Evolutionary conservation across 2,113 vertebrate genomes (phyloP).

Genomic region (Jacana jacana): DNA sequence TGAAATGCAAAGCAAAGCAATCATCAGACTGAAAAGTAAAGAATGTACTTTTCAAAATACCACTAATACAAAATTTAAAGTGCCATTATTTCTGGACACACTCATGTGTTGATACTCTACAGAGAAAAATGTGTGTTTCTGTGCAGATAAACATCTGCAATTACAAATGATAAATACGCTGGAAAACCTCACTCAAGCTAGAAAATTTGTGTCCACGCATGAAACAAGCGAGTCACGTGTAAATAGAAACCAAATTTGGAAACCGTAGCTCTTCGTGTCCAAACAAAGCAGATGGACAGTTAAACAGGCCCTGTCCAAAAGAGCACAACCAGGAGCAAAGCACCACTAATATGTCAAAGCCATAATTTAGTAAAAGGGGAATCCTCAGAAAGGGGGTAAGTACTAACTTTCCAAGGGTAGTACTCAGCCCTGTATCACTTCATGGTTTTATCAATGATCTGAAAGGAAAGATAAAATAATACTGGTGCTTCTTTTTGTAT

Average conservation of each 20-base stretch:
- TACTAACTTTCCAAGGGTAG: not conserved
- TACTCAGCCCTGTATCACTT: not conserved
- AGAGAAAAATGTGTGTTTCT: no score
- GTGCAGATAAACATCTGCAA: not conserved
- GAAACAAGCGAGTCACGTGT: not conserved
- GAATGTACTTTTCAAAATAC: not conserved
- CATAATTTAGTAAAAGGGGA: not conserved
- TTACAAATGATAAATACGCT: not conserved
- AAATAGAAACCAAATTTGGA: constrained; percentile 17
- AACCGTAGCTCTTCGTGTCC: not conserved
- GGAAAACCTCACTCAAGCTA: not conserved
- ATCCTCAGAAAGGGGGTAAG: not conserved
- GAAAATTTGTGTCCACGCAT: not conserved
- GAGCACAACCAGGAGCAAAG: not conserved
- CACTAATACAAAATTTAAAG: not conserved
- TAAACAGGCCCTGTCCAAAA: not conserved
- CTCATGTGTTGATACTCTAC: not conserved
- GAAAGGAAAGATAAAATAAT: not conserved
- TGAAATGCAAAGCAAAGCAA: not conserved
- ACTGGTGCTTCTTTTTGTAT: not conserved
- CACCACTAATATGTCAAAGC: not conserved
- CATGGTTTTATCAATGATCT: not conserved
- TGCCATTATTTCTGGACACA: not conserved
- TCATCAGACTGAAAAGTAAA: not conserved
- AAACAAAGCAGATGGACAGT: not conserved